Base-by-base conservation (phyloP, 2,888 invertebrate species). In the Hypomecis atomaria region DNA sequence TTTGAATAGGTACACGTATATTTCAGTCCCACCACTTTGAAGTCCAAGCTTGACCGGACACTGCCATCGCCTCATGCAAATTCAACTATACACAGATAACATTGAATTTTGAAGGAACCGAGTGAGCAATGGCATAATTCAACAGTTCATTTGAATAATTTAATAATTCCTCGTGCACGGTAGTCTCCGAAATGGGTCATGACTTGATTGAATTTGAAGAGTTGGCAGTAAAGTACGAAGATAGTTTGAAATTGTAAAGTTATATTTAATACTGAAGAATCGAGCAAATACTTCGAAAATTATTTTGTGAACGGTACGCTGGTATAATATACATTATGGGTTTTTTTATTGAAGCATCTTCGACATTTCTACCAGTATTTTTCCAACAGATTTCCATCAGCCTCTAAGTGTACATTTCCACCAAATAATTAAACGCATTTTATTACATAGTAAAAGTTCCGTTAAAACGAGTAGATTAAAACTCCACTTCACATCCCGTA, bases 101-200 rank as follows among this genome's bases (percentile, higher is more conserved):
- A 49, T 44, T 13, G 10, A 61, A 61, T 34, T 43, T 56, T 44
- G 37, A 34, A 48, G 40, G 63, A 55, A 59, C 58, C 40, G 38
- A 47, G 47, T 55, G 58, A 56, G 62, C 66, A 62, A 45, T 62
- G 45, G 66, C 47, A 59, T 62, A 47, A 59, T 49, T 59, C 55
- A 59, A 58, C 49, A 49, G 58, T 59, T 65, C 37, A 50, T 62
- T 62, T 62, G 52, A 60, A 59, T 62, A 62, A 66, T 56, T 52
- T 50, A 62, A 62, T 65, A 55, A 65, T 65, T 59, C 11, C 23
- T 50, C 59, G 48, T 62, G 50, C 52, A 37, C 52, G 60, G 13
- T 40, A 36, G 38, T 56, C 47, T 38, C 3, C 36, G 56, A 59
- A 62, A 62, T 66, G 11, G 62, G 62, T 55, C 66, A 53, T 48